Evolutionary conservation across 2,888 invertebrate species (phyloP).

Genomic region (Gari tellinella): DNA sequence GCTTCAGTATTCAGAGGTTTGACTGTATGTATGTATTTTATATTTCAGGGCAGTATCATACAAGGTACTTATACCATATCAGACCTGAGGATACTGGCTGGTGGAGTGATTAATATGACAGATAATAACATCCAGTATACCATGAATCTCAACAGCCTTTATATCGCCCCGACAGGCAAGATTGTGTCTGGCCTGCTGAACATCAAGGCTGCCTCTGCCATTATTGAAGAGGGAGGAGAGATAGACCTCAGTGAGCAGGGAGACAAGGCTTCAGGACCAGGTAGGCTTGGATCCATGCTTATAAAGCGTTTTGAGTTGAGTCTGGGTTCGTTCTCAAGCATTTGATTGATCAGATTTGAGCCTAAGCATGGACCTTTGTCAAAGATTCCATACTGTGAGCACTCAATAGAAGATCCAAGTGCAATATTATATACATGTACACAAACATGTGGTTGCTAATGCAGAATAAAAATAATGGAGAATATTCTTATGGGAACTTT

Average conservation of each 20-base stretch:
- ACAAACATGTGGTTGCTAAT: too few relatives aligned
- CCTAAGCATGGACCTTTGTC: too few relatives aligned
- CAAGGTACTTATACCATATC: slow-evolving; percentile 39
- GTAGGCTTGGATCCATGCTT: slow-evolving; percentile 52
- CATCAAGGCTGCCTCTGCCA: slow-evolving; percentile 32
- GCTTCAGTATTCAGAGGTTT: too few relatives aligned
- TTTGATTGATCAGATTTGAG: too few relatives aligned
- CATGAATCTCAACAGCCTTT: slow-evolving; percentile 24
- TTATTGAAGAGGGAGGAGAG: slow-evolving; percentile 60
- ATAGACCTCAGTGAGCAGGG: slow-evolving; percentile 56
- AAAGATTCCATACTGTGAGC: too few relatives aligned
- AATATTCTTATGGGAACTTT: too few relatives aligned
- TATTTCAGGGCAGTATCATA: slow-evolving; percentile 18
- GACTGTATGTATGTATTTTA: background rate
- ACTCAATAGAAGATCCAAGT: too few relatives aligned
- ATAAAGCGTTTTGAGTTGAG: too few relatives aligned
- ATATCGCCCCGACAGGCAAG: slow-evolving; percentile 52
- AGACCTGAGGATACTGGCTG: slow-evolving; percentile 43
- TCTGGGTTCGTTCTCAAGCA: too few relatives aligned
- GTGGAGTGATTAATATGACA: slow-evolving; percentile 37
- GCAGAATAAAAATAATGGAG: too few relatives aligned
- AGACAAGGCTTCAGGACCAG: slow-evolving; percentile 43
- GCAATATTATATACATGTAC: too few relatives aligned
- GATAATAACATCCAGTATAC: slow-evolving; percentile 38
- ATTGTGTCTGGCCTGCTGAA: slow-evolving; percentile 40